Evolutionary conservation across 2,113 vertebrate genomes (phyloP).

Genomic region (Tragelaphus scriptus): DNA sequence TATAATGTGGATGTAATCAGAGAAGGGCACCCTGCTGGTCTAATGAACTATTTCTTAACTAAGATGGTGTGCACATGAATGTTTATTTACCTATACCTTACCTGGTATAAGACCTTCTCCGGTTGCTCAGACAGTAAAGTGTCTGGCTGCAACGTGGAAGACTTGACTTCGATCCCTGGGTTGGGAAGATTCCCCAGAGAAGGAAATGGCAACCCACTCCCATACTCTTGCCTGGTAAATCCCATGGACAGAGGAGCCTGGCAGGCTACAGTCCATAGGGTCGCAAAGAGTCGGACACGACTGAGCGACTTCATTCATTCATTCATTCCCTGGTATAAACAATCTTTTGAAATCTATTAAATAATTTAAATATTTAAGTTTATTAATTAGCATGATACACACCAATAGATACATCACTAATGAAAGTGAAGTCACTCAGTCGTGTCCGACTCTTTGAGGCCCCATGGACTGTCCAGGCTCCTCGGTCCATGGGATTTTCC

Average conservation of each 20-base stretch:
- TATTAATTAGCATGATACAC: not conserved
- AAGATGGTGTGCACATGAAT: not conserved
- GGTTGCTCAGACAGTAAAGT: not conserved
- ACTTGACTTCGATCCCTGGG: not conserved
- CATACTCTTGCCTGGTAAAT: not conserved
- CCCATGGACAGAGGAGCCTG: not conserved
- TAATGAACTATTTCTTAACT: not conserved
- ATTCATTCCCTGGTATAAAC: not conserved
- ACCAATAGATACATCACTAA: not conserved
- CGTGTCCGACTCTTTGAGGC: too few species aligned
- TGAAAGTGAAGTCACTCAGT: not conserved
- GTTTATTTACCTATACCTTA: not conserved
- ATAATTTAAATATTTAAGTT: not conserved
- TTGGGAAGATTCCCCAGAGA: not conserved
- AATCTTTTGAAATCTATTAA: not conserved
- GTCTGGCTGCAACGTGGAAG: not conserved
- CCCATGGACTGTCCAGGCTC: too few species aligned
- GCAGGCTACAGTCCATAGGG: not conserved
- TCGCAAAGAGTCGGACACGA: rapidly evolving
- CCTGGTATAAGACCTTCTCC: not conserved
- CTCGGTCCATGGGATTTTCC: too few species aligned
- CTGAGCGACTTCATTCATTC: not conserved
- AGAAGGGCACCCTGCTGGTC: not conserved
- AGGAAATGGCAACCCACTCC: not conserved
- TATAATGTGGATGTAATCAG: not conserved